Percentiles rank a stretch among this genome's conserved stretches.
Conservation (phyloP, 2,888 invertebrate species). For the Heliconius erato region DNA sequence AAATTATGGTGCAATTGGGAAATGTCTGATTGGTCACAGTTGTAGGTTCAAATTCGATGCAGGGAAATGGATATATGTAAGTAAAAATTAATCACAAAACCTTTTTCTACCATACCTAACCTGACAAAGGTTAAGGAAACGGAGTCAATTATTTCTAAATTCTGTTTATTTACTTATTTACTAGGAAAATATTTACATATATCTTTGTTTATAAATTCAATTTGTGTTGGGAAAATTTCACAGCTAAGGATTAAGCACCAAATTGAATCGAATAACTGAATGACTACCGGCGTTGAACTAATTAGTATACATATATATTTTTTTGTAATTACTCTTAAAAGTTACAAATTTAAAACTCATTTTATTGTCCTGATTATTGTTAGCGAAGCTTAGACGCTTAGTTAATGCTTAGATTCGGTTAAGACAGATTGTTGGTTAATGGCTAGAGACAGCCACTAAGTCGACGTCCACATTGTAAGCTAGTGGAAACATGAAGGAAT, state of each 20-base stretch:
- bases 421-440: background rate
- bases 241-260: background rate
- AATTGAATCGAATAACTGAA: conserved; percentile 7
- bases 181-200: background rate
- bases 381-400: background rate
- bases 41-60: too few species aligned
- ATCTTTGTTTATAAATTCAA: background rate
- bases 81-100: too few species aligned
- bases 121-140: too few species aligned
- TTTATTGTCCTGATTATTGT: background rate
- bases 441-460: background rate
- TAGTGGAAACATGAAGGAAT: background rate
- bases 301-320: too few species aligned
- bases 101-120: too few species aligned
- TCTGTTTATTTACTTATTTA: too few species aligned
- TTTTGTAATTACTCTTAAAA: background rate
- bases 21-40: too few species aligned
- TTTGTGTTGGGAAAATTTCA: background rate
- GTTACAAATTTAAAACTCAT: background rate
- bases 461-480: conserved; percentile 1
- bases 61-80: too few species aligned
- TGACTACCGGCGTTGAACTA: background rate
- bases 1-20: too few species aligned
- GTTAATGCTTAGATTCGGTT: background rate
- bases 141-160: too few species aligned